Conservation (phyloP, 2,888 invertebrate species). For the Hyles lineata region DNA sequence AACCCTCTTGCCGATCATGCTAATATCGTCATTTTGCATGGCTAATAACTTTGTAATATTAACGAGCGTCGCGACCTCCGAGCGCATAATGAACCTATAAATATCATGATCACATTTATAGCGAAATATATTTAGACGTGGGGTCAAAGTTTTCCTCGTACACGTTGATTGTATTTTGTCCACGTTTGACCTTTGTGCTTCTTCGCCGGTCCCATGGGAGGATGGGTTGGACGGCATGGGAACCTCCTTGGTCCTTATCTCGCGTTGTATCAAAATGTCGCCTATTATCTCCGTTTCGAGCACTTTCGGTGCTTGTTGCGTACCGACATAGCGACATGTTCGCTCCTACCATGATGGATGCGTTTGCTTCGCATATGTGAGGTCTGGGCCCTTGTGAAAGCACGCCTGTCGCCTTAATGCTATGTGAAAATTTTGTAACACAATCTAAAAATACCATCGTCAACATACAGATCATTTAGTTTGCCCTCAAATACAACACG, state of each 20-base stretch:
- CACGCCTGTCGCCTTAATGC: conserved; percentile 45
- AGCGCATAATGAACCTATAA: conserved; percentile 50
- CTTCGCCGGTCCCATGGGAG: conserved; percentile 54
- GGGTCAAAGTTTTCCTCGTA: conserved; percentile 34
- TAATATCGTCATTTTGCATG: conserved; percentile 54
- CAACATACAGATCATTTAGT: conserved; percentile 16
- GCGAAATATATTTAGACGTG: conserved; percentile 22
- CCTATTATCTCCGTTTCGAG: conserved; percentile 80
- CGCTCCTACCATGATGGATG: conserved; percentile 81
- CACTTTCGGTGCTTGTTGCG: conserved; percentile 79
- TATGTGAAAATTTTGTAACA: conserved; percentile 32
- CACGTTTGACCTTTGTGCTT: conserved; percentile 72
- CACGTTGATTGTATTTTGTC: conserved; percentile 58
- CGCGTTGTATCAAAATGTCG: conserved; percentile 81
- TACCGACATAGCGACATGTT: conserved; percentile 71
- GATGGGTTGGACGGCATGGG: conserved; percentile 75
- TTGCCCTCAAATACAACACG: not conserved
- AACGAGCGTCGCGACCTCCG: conserved; percentile 46
- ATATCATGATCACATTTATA: conserved; percentile 46
- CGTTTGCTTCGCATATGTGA: conserved; percentile 65
- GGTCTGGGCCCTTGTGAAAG: conserved; percentile 60
- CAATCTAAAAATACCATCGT: conserved; percentile 36
- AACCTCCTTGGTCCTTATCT: conserved; percentile 77
- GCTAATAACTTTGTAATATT: conserved; percentile 56
- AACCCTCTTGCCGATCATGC: conserved; percentile 47